These are phyloP conservation scores for Caenorhabditis inopinata DNA, from an alignment of 1,140 invertebrate species.

Conservation along the genomic window DNA sequence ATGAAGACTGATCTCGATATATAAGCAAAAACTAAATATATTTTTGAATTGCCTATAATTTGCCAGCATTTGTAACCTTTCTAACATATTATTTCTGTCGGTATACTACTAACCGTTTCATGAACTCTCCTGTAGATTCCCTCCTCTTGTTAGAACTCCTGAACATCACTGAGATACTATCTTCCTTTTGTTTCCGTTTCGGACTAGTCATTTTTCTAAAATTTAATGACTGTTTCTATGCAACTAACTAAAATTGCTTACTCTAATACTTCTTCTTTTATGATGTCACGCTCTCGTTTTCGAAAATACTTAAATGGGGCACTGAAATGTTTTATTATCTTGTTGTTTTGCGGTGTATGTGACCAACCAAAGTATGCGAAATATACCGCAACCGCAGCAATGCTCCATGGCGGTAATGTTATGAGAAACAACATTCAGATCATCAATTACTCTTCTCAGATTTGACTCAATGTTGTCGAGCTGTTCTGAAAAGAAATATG, in stretches of 20 bases:
- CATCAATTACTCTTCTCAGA: conserved; percentile 16
- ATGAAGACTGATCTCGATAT: too few species aligned
- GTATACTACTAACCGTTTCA: background rate
- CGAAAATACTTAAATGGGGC: conserved; percentile 35
- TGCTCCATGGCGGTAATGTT: conserved; percentile 33
- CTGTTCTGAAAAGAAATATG: conserved; percentile 20
- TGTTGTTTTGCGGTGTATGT: background rate
- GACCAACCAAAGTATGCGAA: conserved; percentile 22
- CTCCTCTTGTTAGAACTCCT: background rate
- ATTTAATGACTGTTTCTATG: background rate
- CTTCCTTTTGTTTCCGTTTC: background rate
- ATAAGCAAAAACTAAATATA: too few species aligned
- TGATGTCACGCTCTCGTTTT: conserved; percentile 19
- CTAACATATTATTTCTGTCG: background rate
- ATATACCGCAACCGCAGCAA: conserved; percentile 23
- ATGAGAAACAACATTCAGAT: conserved; percentile 9
- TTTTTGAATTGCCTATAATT: too few species aligned
- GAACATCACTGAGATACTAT: background rate
- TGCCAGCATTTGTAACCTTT: too few species aligned
- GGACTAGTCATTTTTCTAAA: conserved; percentile 24
- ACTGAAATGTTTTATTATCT: conserved; percentile 18
- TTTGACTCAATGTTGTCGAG: conserved; percentile 36
- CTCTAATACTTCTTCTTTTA: conserved; percentile 25
- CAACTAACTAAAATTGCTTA: background rate
- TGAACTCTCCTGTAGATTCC: background rate